Percentiles rank a stretch among this genome's conserved stretches.
phyloP scores from a whole-genome alignment of 1,140 invertebrate species.

The Zaprionus nigranus region DNA sequence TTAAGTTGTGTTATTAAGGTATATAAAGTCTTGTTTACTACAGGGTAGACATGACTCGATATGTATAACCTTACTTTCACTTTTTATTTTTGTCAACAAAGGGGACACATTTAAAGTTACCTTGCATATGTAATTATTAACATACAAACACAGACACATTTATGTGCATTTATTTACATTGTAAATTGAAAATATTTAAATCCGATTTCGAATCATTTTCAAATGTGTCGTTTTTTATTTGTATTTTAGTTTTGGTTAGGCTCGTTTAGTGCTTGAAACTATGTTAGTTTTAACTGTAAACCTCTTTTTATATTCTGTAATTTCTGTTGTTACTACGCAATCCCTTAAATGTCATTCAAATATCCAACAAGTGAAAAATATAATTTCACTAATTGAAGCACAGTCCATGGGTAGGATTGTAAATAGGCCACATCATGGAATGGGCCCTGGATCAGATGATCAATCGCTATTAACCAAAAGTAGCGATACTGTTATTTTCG shows the following conservation, averaged over 20 bases:
- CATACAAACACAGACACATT: too few relatives aligned
- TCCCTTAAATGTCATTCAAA: background rate
- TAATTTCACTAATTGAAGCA: conserved; percentile 21
- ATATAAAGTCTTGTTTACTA: background rate
- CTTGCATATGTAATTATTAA: background rate
- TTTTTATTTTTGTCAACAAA: background rate
- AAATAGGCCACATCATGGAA: conserved; percentile 32
- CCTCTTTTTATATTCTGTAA: background rate
- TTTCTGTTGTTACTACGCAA: background rate
- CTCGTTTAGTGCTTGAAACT: background rate
- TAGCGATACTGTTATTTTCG: conserved; percentile 2
- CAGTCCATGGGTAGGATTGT: conserved; percentile 54
- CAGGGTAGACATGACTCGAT: background rate
- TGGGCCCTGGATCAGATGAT: background rate
- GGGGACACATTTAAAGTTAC: background rate
- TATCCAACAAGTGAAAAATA: background rate
- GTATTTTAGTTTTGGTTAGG: background rate
- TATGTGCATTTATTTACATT: background rate
- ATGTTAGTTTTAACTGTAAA: background rate
- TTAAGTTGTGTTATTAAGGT: background rate
- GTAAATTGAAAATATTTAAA: background rate
- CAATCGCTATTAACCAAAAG: background rate
- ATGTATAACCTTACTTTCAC: background rate
- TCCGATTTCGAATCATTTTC: background rate
- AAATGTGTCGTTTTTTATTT: background rate